Evolutionary conservation across 2,113 vertebrate species (phyloP).

Genomic region (Chaetorhynchus papuensis): DNA sequence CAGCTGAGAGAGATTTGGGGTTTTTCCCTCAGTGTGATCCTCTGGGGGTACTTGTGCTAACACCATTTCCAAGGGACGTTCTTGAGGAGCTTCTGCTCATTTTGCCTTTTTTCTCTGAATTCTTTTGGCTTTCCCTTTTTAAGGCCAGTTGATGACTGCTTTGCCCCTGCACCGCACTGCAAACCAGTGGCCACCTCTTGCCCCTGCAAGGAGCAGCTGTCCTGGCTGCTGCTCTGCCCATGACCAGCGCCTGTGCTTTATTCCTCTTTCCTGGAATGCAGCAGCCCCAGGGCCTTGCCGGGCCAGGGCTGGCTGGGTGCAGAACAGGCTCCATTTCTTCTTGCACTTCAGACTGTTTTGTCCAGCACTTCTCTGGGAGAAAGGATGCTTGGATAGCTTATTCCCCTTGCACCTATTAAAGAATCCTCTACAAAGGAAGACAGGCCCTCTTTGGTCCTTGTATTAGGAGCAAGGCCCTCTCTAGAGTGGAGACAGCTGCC

Average conservation of each 20-base stretch:
- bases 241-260: accelerated
- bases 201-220: not conserved
- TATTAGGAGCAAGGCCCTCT: not conserved
- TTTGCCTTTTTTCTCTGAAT: not conserved
- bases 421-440: not conserved
- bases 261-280: not conserved
- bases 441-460: accelerated
- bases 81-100: not conserved
- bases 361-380: not conserved
- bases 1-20: not conserved
- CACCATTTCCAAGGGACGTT: not conserved
- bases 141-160: not conserved
- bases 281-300: not conserved
- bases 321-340: not conserved
- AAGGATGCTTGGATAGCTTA: not conserved
- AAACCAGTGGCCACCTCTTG: not conserved
- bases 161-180: not conserved
- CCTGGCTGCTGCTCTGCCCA: not conserved
- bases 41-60: not conserved
- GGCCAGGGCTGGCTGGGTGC: not conserved
- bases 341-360: not conserved
- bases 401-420: not conserved
- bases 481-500: not conserved
- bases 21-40: not conserved
- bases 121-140: not conserved